Base-by-base conservation (phyloP, 2,888 invertebrate genomes). In the Loripinus fragilis region DNA sequence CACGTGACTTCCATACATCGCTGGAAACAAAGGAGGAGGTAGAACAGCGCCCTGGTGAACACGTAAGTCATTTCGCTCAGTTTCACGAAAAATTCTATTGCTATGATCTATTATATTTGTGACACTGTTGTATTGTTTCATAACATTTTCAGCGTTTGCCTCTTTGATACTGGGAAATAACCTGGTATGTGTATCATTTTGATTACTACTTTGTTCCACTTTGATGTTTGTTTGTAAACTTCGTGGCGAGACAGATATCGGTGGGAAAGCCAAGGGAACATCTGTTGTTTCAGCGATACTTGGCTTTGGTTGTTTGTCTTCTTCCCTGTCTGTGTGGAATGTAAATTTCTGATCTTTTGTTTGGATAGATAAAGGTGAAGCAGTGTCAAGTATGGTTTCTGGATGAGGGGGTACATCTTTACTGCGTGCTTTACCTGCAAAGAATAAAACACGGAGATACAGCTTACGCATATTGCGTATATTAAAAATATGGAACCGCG, bases 21-120 rank as follows among this genome's bases (percentile, higher is more conserved):
- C 20, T 60, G 60, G 60, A 33, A 60, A 60, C 17, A 60, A 60
- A 12, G 60, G 60, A 10, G 60, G 30, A 60, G 60, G 60, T 60
- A 60, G 33, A 60, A 60, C 20, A 2, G 60, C 30, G 20, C 60
- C 30, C 20, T 60, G 60, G 33, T 12, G 60, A 12, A 30, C 10
- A 1, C 33, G 17, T 33, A 17, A 8, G 1, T 25, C 17, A 30
- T 8, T 8, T 2, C 8, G 30, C 60, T 33, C 33, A 17, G 10
- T 8, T 45, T 45, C 45, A 20, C 15, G 7, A 3, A 45, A 45
- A 20, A 38, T 38, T 38, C 38, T 38, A 8, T 38, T 38, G 38
- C 20, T 45, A 17, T 45, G 45, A 20, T 45, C 17, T 2, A 12
- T 20, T 20, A 20, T 15, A 45, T 45, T 45, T 17, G 45, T 3